Evolutionary conservation across 2,113 vertebrate species (phyloP).

Genomic region (Mustelus asterias): DNA sequence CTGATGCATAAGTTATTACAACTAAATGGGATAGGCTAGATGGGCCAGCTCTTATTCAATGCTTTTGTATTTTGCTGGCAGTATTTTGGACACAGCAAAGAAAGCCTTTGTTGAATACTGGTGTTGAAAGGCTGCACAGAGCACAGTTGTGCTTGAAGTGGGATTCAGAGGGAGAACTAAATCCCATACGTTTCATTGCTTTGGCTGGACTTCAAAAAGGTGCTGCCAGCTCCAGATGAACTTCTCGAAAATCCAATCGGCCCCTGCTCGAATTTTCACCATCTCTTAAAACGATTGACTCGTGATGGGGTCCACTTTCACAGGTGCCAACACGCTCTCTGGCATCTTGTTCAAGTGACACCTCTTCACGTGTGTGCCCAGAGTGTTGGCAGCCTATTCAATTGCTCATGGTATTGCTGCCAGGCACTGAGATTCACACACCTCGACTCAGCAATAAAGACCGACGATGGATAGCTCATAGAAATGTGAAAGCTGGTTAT

Average conservation of each 20-base stretch:
- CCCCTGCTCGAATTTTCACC: background rate
- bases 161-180: background rate
- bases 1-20: background rate
- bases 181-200: background rate
- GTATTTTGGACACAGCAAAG: background rate
- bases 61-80: background rate
- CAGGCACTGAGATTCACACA: background rate
- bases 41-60: background rate
- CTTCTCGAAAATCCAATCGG: background rate
- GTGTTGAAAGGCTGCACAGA: background rate
- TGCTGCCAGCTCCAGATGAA: background rate
- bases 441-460: background rate
- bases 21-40: background rate
- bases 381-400: background rate
- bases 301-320: background rate
- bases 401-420: background rate
- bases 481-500: background rate
- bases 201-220: background rate
- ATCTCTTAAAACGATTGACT: background rate
- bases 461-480: background rate
- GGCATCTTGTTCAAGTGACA: background rate
- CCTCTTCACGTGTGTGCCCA: background rate
- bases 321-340: background rate
- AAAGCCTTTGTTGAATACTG: background rate
- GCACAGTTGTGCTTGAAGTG: background rate